Evolutionary conservation across 2,113 vertebrate genomes (phyloP).

Genomic region (Motacilla alba): DNA sequence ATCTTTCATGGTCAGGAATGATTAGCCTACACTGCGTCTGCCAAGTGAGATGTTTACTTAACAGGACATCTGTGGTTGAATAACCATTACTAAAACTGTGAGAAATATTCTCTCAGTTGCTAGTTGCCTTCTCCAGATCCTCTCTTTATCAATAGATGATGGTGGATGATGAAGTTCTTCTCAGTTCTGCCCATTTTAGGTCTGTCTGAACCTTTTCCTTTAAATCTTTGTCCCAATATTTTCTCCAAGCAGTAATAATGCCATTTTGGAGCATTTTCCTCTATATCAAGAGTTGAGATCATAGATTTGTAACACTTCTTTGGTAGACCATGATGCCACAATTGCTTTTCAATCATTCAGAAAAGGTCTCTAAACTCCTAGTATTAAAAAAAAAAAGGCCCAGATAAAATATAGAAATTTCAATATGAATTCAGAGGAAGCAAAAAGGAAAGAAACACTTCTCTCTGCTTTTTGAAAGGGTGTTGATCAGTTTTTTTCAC

Average conservation of each 20-base stretch:
- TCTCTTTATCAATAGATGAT: neutral
- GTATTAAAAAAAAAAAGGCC: neutral
- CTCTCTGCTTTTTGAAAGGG: neutral
- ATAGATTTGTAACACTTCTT: neutral
- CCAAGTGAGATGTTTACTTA: neutral
- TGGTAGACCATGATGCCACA: accelerated
- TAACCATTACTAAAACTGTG: neutral
- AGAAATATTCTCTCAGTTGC: neutral
- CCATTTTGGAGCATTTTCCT: neutral
- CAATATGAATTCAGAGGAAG: neutral
- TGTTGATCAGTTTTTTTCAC: constrained; percentile 3
- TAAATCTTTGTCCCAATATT: neutral
- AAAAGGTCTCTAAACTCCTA: neutral
- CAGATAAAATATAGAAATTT: neutral
- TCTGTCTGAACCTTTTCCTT: neutral
- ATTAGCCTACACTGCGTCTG: neutral
- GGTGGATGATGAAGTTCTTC: neutral
- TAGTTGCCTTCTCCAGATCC: neutral
- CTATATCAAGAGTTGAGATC: neutral
- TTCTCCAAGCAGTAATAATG: neutral
- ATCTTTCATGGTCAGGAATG: neutral
- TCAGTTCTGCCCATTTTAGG: neutral
- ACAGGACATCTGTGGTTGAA: neutral
- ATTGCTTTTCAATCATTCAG: neutral
- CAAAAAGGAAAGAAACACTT: neutral